Evolutionary conservation across 2,888 invertebrate species (phyloP), one percentile per base, ranked within the genome.

Genomic region (Pediacus dermestoides): DNA sequence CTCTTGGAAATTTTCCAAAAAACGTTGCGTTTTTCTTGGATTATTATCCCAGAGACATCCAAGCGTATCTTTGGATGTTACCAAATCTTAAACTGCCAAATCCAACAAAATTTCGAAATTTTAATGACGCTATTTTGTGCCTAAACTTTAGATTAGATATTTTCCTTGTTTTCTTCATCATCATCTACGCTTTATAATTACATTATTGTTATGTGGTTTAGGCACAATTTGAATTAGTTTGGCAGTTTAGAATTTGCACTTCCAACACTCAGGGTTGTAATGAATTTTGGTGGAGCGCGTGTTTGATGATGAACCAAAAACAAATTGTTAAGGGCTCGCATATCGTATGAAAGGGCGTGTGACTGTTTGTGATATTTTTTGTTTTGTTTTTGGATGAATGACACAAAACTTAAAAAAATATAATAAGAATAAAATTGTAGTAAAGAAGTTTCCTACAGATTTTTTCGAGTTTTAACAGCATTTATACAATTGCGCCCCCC

Each of bases 191-290:
- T n/a, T n/a, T n/a, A n/a, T n/a, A n/a, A n/a, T n/a, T n/a, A n/a
- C n/a, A n/a, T n/a, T n/a, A n/a, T 18, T 18, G 21, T 18, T 18
- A 18, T 18, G 6, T 6, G n/a, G 21, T n/a, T 18, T 18, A 6
- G n/a, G 6, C 21, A n/a, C 6, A 18, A 18, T 7, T 6, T n/a
- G 21, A n/a, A 18, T 18, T 18, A 37, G 9, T 16, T 45, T 46
- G 55, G 50, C 53, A 48, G 39, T 56, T 58, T 52, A 52, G 44
- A 47, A 44, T 47, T 56, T 50, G 49, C 52, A 43, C 57, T 58
- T 59, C 56, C 57, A 58, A 57, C 58, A 60, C 61, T 60, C 60
- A 60, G 58, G 59, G 61, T 60, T 54, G 59, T 54, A 53, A 44
- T 45, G 38, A 44, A n/a, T n/a, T n/a, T n/a, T n/a, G n/a, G n/a